Base-by-base conservation (phyloP, 1,140 invertebrate genomes). In the Diabrotica virgifera region DNA sequence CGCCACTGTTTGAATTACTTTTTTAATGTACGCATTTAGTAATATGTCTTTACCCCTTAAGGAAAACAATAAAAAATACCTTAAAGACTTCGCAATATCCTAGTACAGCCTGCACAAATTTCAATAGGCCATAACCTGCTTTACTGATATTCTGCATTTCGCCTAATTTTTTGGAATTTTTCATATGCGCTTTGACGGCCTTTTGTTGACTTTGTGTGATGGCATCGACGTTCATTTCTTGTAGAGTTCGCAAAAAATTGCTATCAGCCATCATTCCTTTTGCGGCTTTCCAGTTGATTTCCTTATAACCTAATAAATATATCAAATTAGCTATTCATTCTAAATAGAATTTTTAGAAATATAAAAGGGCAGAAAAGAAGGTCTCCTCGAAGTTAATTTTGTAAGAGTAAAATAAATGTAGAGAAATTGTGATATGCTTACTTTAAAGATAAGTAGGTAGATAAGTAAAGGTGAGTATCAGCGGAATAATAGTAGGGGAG, bases 201-300 rank as follows among this genome's bases (percentile, higher is more conserved):
- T 86, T 85, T 24, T 90, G 86, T 75, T 93, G 90, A 59, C 85
- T 86, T 57, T 85, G 82, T 0, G 91, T 91, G 38, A 96, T 90
- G 10, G 85, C 81, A 70, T 96, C 90, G 64, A 89, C 90, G 75
- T 95, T 91, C 86, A 95, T 89, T 73, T 94, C 91, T 80, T 91
- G 90, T 4, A 96, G 79, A 36, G 82, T 84, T 66, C 85, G 83
- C 5, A 96, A 75, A 77, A 96, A 96, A 77, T 87, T 91, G 0
- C 92, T 89, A 77, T 96, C 93, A 0, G 90, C 86, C 93, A 96
- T 95, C 87, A 96, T 91, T 10, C 84, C 90, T 75, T 94, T 94
- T 0, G 92, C 93, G 10, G 87, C 86, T 80, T 95, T 95, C 94
- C 94, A 96, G 50, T 85, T 90, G 0, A 95, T 86, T 55, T 96